Evolutionary conservation across 2,113 vertebrate genomes (phyloP).

Genomic region (Aptenodytes patagonicus): DNA sequence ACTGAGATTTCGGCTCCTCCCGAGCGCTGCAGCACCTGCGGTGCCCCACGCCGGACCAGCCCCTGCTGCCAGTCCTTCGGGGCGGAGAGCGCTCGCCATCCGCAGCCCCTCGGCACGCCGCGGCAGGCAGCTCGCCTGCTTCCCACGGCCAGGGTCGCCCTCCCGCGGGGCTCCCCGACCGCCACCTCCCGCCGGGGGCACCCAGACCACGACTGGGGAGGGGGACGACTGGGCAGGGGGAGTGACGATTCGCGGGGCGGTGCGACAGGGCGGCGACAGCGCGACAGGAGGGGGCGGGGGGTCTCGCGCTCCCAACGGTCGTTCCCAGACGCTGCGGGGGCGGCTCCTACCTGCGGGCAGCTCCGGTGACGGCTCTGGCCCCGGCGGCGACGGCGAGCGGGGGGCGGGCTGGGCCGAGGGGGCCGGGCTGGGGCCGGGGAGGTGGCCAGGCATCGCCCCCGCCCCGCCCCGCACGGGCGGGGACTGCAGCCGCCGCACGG

Average conservation of each 20-base stretch:
- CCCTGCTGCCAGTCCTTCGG: background rate
- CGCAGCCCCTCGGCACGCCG: background rate
- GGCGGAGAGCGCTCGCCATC: background rate
- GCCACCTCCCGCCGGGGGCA: background rate
- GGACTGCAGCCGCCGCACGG: background rate
- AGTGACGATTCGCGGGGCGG: background rate
- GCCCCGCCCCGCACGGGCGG: background rate
- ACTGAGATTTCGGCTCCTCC: background rate
- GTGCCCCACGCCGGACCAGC: background rate
- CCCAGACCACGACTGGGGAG: too few species aligned
- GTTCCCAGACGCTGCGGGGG: background rate
- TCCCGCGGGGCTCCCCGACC: too few species aligned
- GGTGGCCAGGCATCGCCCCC: background rate
- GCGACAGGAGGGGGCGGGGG: too few species aligned
- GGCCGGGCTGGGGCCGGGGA: background rate
- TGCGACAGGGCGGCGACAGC: background rate
- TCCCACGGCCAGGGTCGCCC: background rate
- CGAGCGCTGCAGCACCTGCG: background rate
- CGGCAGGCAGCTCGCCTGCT: background rate
- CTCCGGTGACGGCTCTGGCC: accelerated
- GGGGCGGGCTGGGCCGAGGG: background rate
- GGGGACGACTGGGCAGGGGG: background rate
- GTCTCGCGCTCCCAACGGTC: background rate
- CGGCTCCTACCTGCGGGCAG: background rate
- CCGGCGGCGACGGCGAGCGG: background rate